Percentiles rank a stretch among this genome's conserved stretches.
Conservation (phyloP, 2,888 invertebrate species). For the Epinotia nisella region DNA sequence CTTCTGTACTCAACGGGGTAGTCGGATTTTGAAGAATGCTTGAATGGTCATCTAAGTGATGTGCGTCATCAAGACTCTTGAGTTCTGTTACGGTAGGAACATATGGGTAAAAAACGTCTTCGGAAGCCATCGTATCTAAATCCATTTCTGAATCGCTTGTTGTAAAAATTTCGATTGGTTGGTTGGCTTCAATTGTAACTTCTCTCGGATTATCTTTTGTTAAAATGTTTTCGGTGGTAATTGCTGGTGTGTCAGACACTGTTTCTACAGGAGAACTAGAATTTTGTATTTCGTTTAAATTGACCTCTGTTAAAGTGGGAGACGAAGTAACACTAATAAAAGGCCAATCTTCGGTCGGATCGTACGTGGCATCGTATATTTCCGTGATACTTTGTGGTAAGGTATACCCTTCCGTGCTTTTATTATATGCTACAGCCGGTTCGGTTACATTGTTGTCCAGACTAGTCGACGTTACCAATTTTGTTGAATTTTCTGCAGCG, state of each 20-base stretch:
- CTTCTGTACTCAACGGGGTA: conserved; percentile 13
- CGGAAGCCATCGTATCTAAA: conserved; percentile 22
- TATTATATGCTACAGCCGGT: background rate
- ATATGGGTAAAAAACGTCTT: conserved; percentile 1
- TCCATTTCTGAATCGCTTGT: conserved; percentile 9
- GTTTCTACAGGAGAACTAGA: background rate
- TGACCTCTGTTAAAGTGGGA: background rate
- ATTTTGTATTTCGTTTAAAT: background rate
- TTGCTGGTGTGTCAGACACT: background rate
- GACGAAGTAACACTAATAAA: background rate
- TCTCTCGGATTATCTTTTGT: background rate
- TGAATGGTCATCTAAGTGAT: background rate
- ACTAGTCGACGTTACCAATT: too few relatives aligned
- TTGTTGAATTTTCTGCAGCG: background rate
- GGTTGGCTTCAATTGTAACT: background rate
- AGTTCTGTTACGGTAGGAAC: background rate
- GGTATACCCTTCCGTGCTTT: background rate
- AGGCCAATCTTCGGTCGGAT: conserved; percentile 16
- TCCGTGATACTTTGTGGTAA: background rate
- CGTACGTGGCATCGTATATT: background rate
- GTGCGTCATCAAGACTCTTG: background rate
- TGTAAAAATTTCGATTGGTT: background rate
- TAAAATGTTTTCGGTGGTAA: background rate
- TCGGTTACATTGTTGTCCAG: background rate
- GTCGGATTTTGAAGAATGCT: background rate